These are phyloP conservation scores for Cydia splendana DNA, from an alignment of 1,140 invertebrate genomes.

Conservation along the genomic window DNA sequence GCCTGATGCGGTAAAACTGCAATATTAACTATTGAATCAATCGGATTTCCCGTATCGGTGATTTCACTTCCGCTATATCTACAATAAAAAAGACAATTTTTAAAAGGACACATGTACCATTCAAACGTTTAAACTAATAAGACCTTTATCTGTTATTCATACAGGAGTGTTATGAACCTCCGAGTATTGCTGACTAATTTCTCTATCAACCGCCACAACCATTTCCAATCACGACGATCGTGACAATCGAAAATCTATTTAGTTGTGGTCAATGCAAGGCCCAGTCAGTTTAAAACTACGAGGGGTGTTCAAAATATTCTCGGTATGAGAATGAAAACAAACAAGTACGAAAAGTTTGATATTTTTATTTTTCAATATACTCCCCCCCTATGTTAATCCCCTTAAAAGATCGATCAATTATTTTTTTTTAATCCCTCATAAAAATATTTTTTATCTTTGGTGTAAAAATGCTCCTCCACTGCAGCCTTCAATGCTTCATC, in stretches of 20 bases:
- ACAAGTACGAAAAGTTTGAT: no score
- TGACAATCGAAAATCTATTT: conserved; percentile 9
- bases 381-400: no score
- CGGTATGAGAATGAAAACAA: no score
- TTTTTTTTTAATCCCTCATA: no score
- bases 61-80: not conserved
- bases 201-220: conserved; percentile 29
- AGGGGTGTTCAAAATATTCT: no score
- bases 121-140: not conserved
- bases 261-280: conserved; percentile 38
- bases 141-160: not conserved
- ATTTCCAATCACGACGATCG: conserved; percentile 28
- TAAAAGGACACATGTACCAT: not conserved
- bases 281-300: conserved; percentile 13
- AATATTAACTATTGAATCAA: not conserved
- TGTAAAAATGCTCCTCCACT: no score
- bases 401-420: no score
- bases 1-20: not conserved
- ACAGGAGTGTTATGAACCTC: not conserved
- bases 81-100: not conserved
- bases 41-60: conserved; percentile 10
- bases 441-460: no score
- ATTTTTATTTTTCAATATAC: no score
- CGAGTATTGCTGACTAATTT: conserved; percentile 1
- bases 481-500: no score